A percentile compares a stretch with the other conserved stretches of the same genome.
Evolutionary conservation across 2,888 invertebrate genomes (phyloP).

Genomic region (Tiliacea aurago): DNA sequence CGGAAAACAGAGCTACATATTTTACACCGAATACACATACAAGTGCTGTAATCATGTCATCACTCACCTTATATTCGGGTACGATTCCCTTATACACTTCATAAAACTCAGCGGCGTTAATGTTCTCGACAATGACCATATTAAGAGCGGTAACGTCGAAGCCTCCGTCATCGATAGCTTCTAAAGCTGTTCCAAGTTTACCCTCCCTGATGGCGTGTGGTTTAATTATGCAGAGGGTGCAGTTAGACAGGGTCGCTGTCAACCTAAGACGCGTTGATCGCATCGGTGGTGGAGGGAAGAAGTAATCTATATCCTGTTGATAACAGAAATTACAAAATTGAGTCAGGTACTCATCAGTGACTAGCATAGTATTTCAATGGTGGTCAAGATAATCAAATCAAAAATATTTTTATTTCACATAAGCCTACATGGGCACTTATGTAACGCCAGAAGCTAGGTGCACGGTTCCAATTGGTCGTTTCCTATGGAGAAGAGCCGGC

Average conservation of each 20-base stretch:
- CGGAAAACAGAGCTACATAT: background rate
- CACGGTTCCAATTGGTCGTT: too few species aligned
- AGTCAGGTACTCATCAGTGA: background rate
- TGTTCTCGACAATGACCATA: slow-evolving; percentile 94
- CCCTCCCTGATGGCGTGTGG: slow-evolving; percentile 96
- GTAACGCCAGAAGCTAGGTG: too few species aligned
- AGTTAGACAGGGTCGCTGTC: slow-evolving; percentile 91
- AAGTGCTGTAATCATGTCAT: background rate
- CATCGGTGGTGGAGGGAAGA: slow-evolving; percentile 89
- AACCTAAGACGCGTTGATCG: slow-evolving; percentile 83
- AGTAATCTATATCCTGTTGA: slow-evolving; percentile 91
- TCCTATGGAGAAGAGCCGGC: too few species aligned
- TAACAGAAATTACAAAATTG: slow-evolving; percentile 17
- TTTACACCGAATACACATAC: background rate
- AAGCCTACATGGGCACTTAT: too few species aligned
- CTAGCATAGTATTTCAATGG: background rate
- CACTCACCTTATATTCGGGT: slow-evolving; percentile 92
- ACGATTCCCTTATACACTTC: slow-evolving; percentile 98
- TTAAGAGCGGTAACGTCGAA: slow-evolving; percentile 95
- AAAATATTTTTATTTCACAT: too few species aligned
- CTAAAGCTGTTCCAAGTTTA: slow-evolving; percentile 92
- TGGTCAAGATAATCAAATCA: background rate
- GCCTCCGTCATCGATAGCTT: slow-evolving; percentile 93
- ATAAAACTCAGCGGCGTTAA: slow-evolving; percentile 97
- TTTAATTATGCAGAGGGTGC: slow-evolving; percentile 96